These are phyloP conservation scores for Hyles euphorbiae DNA, from an alignment of 1,140 invertebrate genomes.

Conservation along the genomic window DNA sequence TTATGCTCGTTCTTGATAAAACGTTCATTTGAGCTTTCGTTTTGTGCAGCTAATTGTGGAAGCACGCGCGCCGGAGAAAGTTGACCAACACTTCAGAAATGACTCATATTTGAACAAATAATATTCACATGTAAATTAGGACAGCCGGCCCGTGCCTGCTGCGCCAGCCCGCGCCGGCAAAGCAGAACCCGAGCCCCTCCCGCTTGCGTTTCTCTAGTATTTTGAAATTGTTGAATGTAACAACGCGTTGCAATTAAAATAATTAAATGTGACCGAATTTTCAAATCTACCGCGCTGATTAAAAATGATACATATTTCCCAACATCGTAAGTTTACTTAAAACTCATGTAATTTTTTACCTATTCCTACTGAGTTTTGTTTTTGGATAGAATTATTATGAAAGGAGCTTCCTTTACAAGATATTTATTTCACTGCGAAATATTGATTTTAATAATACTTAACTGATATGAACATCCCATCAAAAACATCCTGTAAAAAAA, in stretches of 20 bases:
- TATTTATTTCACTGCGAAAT: no score
- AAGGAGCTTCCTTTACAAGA: no score
- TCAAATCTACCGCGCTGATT: not conserved
- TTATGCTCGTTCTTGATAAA: no score
- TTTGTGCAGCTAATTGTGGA: constrained; percentile 44
- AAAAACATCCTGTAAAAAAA: no score
- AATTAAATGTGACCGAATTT: constrained; percentile 10
- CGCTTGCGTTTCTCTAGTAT: constrained; percentile 32
- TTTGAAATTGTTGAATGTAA: constrained; percentile 13
- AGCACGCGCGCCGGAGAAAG: constrained; percentile 56
- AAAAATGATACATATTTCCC: no score
- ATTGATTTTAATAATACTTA: no score
- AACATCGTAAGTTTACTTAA: no score
- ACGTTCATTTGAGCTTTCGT: constrained; percentile 15
- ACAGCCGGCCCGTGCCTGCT: not conserved
- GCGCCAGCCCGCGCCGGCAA: no score
- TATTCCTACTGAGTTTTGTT: no score
- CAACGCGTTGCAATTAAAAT: constrained; percentile 10
- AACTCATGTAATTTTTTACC: no score
- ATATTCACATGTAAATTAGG: constrained; percentile 64
- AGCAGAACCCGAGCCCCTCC: constrained; percentile 22
- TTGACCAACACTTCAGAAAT: constrained; percentile 49
- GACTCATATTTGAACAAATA: constrained; percentile 65
- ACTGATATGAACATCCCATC: no score
- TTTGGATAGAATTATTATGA: no score